Evolutionary conservation across 2,797 vertebrate species (phyloP), one percentile per base, ranked within the genome.

Genomic region (Champsocephalus esox): DNA sequence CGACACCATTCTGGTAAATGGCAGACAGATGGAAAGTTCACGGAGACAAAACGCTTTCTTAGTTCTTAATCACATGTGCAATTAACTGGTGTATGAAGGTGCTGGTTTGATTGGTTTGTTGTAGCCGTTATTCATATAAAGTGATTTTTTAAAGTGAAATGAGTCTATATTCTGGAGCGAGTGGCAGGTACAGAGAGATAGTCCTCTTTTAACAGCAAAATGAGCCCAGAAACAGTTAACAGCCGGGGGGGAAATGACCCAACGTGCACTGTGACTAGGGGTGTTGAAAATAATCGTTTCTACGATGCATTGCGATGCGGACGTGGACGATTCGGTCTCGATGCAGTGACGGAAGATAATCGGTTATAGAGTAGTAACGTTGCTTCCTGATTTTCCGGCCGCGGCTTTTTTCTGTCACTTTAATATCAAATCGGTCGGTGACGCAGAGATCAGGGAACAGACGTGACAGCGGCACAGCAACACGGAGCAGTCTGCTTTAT

Each of bases 11-110:
- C 79, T 73, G 51, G 80, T 87, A 90, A 93, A 93, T 88, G 89
- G 82, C 85, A 91, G 79, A 90, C 89, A 93, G 90, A 92, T 90
- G 88, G 90, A 91, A 90, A 87, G 81, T 87, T 92, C 91, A 89
- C 73, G 57, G 75, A 79, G 87, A 92, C 84, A 87, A 90, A 91
- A 85, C 63, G 66, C 83, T 79, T 82, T 71, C 86, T 79, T 80
- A 79, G 85, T 83, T 83, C 77, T 92, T 91, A 92, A 91, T 88
- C 81, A 90, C 78, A 67, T 72, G 50, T 88, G 85, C 80, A 89
- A 89, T 91, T 93, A 93, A 80, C 84, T 78, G 66, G 34, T 21
- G 46, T 73, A 48, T 66, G 75, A 77, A 81, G 63, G 69, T 75
- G 68, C 34, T 44, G 41, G 66, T 75, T 81, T 88, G 75, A 89